Percentiles rank a stretch among this genome's conserved stretches.
Conservation (phyloP, 2,113 vertebrate species). For the Callocephalon fimbriatum region DNA sequence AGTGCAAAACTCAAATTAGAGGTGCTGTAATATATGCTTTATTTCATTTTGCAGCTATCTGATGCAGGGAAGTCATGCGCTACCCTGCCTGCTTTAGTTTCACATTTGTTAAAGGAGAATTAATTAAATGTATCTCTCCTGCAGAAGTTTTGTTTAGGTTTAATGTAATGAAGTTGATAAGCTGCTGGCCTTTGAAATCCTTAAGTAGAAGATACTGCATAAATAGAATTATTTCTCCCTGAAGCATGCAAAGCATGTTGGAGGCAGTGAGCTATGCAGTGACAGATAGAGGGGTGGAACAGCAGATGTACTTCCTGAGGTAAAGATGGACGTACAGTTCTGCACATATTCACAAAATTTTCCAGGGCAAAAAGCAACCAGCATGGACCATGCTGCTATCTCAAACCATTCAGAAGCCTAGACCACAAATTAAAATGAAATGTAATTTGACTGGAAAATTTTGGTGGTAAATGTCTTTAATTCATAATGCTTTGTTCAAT, state of each 20-base stretch:
- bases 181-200: slow-evolving; percentile 13
- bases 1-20: slow-evolving; percentile 8
- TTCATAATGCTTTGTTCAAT: neutral
- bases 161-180: neutral
- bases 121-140: slow-evolving; percentile 2
- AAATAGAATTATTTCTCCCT: neutral
- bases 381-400: neutral
- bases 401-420: neutral
- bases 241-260: neutral
- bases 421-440: neutral
- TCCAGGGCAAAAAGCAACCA: neutral
- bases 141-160: neutral
- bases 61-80: neutral
- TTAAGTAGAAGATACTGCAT: neutral
- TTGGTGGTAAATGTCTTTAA: neutral
- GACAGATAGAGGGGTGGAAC: neutral
- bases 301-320: neutral
- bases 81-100: neutral
- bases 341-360: neutral
- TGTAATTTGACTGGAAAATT: neutral
- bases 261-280: neutral
- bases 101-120: neutral
- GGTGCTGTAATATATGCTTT: neutral
- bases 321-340: neutral
- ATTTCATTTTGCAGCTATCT: slow-evolving; percentile 4